Conservation (phyloP, 2,888 invertebrate species). For the Baccha elongata region DNA sequence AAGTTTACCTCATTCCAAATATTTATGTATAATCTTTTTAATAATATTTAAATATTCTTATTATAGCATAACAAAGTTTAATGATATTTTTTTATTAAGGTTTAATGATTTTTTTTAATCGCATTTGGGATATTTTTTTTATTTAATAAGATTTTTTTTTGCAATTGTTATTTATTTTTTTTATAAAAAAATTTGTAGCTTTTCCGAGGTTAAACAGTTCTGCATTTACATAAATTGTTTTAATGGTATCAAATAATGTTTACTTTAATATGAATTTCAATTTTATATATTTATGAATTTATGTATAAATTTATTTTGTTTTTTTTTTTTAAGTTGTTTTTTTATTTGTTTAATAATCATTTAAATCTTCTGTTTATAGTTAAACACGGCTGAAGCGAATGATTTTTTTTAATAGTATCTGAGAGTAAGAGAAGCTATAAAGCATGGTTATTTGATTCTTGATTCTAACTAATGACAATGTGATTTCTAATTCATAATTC, state of each 20-base stretch:
- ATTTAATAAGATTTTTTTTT: constrained; percentile 21
- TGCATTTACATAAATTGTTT: constrained; percentile 47
- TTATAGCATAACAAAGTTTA: constrained; percentile 60
- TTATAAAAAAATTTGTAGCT: constrained; percentile 64
- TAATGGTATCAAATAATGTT: constrained; percentile 52
- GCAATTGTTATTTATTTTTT: background rate
- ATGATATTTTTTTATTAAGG: constrained; percentile 47
- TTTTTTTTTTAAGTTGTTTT: background rate
- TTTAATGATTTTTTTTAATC: constrained; percentile 43
- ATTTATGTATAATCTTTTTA: constrained; percentile 23
- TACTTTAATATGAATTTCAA: too few species aligned
- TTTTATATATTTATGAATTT: constrained; percentile 15
- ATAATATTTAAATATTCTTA: constrained; percentile 64
- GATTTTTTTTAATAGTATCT: constrained; percentile 52
- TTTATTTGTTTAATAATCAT: constrained; percentile 26
- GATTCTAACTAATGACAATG: constrained; percentile 52
- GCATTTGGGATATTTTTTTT: constrained; percentile 25
- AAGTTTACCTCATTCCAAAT: constrained; percentile 59
- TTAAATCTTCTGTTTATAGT: constrained; percentile 32
- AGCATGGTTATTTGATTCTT: constrained; percentile 67
- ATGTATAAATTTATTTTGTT: background rate
- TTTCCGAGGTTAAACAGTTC: constrained; percentile 71
- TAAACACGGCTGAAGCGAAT: constrained; percentile 68
- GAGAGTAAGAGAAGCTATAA: constrained; percentile 66
- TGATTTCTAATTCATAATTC: too few species aligned